phyloP scores from a whole-genome alignment of 2,797 vertebrate genomes.

The Acanthurus lineatus region DNA sequence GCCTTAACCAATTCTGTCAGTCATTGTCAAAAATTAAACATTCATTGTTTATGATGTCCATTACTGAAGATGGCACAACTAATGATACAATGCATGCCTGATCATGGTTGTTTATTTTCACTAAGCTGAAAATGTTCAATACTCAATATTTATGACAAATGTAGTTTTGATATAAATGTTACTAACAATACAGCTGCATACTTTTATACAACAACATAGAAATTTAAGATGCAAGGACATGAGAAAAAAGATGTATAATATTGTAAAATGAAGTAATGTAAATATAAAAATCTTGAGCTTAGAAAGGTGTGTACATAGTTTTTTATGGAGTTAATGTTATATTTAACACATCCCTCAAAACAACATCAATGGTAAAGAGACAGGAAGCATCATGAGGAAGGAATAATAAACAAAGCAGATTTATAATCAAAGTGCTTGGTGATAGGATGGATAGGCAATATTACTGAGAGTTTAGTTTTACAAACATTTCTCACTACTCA shows the following conservation, averaged over 20 bases:
- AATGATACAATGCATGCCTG: constrained; percentile 24
- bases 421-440: constrained; percentile 74
- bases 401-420: constrained; percentile 58
- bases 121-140: constrained; percentile 43
- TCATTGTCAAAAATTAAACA: constrained; percentile 25
- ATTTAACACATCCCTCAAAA: constrained; percentile 55
- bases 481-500: constrained; percentile 35
- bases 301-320: constrained; percentile 38
- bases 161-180: constrained; percentile 56
- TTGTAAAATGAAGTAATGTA: constrained; percentile 41
- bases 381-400: constrained; percentile 54
- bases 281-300: constrained; percentile 34
- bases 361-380: constrained; percentile 45
- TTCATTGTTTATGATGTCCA: constrained; percentile 12
- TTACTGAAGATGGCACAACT: constrained; percentile 22
- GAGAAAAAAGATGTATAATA: constrained; percentile 25
- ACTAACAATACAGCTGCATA: constrained; percentile 48
- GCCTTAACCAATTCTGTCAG: constrained; percentile 23
- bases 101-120: constrained; percentile 17
- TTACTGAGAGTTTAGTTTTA: constrained; percentile 9
- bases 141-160: constrained; percentile 43
- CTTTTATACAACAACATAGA: constrained; percentile 41
- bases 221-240: constrained; percentile 35
- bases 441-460: constrained; percentile 65
- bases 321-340: constrained; percentile 49